Percentiles rank a stretch among this genome's conserved stretches.
These are phyloP conservation scores for Euphydryas editha DNA, from an alignment of 2,888 invertebrate genomes.

Conservation along the genomic window DNA sequence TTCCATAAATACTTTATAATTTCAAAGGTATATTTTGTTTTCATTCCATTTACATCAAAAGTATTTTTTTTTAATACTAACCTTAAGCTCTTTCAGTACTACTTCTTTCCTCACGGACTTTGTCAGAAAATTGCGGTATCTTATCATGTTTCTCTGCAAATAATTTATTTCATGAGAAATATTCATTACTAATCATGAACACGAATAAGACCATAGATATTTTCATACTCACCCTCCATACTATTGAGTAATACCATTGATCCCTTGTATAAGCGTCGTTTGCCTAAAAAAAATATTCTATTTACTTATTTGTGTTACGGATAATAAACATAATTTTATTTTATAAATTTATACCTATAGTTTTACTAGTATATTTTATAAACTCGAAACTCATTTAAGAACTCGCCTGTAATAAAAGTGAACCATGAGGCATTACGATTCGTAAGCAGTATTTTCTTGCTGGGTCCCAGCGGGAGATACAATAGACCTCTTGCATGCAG, in stretches of 20 bases:
- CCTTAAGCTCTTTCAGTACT: slow-evolving; percentile 89
- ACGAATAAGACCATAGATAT: background rate
- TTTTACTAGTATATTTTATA: too few species aligned
- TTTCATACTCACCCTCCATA: slow-evolving; percentile 87
- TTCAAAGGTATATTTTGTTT: too few species aligned
- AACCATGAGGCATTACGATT: slow-evolving; percentile 89
- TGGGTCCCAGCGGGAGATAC: slow-evolving; percentile 90
- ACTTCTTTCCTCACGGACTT: slow-evolving; percentile 88
- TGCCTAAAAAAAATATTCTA: slow-evolving; percentile 78
- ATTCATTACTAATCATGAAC: background rate
- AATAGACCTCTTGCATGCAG: slow-evolving; percentile 90
- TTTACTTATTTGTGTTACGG: slow-evolving; percentile 44
- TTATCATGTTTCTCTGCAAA: slow-evolving; percentile 89
- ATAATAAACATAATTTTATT: slow-evolving; percentile 46
- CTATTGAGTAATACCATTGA: slow-evolving; percentile 92
- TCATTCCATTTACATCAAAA: too few species aligned
- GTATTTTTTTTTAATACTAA: too few species aligned
- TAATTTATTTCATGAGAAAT: slow-evolving; percentile 32
- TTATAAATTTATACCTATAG: slow-evolving; percentile 47
- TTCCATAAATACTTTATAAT: too few species aligned
- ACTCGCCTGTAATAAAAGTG: slow-evolving; percentile 86
- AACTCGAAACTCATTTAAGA: too few species aligned
- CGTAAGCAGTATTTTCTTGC: slow-evolving; percentile 91
- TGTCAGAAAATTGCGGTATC: slow-evolving; percentile 87
- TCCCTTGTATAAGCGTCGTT: slow-evolving; percentile 91